Conservation (phyloP, 2,888 invertebrate species). For the Tenthredo livida region DNA sequence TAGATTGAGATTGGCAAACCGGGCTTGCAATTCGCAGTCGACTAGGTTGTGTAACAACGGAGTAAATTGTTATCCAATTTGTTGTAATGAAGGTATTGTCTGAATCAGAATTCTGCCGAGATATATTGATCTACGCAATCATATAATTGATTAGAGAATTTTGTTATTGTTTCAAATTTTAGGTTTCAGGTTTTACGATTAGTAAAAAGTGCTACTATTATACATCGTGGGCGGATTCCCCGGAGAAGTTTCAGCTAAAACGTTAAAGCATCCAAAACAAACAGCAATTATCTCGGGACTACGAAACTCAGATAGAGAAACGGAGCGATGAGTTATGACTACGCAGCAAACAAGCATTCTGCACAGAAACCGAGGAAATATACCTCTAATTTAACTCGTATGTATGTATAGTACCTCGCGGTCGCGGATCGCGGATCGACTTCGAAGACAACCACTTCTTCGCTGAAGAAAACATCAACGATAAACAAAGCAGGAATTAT, state of each 20-base stretch:
- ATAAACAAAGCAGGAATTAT: conserved; percentile 5
- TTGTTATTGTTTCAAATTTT: background rate
- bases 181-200: background rate
- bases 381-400: background rate
- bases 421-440: background rate
- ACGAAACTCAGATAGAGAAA: conserved; percentile 2
- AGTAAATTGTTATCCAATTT: background rate
- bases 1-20: background rate
- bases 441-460: conserved; percentile 5
- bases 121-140: background rate
- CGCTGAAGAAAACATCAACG: conserved; percentile 27
- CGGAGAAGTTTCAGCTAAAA: conserved; percentile 22
- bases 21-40: background rate
- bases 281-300: conserved; percentile 40
- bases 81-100: background rate
- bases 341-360: conserved; percentile 13
- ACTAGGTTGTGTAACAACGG: background rate
- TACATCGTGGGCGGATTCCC: background rate
- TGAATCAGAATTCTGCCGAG: background rate
- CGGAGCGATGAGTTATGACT: conserved; percentile 39
- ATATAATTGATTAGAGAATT: background rate
- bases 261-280: conserved; percentile 46
- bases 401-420: background rate
- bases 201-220: background rate
- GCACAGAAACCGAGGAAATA: background rate